Conservation (phyloP, 2,113 vertebrate genomes). For the Zootoca vivipara region DNA sequence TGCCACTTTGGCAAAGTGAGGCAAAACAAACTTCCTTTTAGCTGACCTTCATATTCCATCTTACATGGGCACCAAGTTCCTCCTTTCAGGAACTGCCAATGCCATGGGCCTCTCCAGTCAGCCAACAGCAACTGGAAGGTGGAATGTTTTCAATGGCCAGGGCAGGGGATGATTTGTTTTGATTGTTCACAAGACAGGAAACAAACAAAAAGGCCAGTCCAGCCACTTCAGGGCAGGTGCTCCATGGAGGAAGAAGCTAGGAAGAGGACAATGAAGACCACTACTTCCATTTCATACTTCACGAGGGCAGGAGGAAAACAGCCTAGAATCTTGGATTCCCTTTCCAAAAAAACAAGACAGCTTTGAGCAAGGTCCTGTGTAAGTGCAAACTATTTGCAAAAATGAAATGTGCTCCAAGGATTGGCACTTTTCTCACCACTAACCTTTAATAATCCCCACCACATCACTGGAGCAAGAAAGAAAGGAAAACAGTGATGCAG, state of each 20-base stretch:
- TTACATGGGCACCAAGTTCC: neutral
- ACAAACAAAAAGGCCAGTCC: neutral
- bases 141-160: neutral
- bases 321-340: rapidly evolving
- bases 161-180: neutral
- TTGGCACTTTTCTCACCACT: neutral
- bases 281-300: neutral
- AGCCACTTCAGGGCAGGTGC: too few species aligned
- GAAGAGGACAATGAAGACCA: rapidly evolving
- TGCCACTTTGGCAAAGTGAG: neutral
- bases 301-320: too few species aligned
- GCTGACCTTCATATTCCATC: neutral
- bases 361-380: neutral
- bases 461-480: conserved; percentile 11
- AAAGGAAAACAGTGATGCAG: conserved; percentile 20
- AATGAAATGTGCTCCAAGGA: rapidly evolving
- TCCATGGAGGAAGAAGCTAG: too few species aligned
- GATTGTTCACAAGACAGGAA: neutral
- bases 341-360: rapidly evolving
- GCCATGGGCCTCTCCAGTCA: neutral
- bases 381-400: neutral
- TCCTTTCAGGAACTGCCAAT: neutral
- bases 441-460: neutral
- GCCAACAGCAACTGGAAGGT: neutral
- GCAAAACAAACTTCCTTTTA: neutral